These are phyloP conservation scores for Littorina saxatilis DNA, from an alignment of 1,140 invertebrate species.

Conservation along the genomic window DNA sequence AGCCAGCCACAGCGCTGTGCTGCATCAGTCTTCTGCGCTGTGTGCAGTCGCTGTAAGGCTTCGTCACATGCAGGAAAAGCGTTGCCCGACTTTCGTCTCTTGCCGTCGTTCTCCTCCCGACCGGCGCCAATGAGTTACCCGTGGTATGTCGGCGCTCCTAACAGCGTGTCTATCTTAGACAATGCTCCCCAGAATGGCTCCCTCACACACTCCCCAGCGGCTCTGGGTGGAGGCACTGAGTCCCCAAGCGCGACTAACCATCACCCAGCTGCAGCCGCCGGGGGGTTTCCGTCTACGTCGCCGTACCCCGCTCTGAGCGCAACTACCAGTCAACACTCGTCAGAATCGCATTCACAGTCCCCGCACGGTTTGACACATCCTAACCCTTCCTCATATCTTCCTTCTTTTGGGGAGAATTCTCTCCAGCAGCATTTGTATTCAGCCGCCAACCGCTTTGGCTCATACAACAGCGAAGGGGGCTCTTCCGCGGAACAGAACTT, in stretches of 20 bases:
- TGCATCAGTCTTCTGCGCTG: background rate
- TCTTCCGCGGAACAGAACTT: slow-evolving; percentile 27
- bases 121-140: slow-evolving; percentile 38
- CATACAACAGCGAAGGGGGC: slow-evolving; percentile 26
- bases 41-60: background rate
- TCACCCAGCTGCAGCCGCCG: slow-evolving; percentile 11
- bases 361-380: slow-evolving; percentile 18
- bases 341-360: slow-evolving; percentile 35
- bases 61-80: background rate
- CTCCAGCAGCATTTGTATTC: slow-evolving; percentile 39
- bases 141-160: slow-evolving; percentile 36
- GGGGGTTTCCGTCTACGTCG: slow-evolving; percentile 26
- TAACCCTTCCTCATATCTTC: slow-evolving; percentile 22
- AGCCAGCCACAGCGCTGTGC: background rate
- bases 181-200: slow-evolving; percentile 32
- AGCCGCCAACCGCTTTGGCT: slow-evolving; percentile 18
- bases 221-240: slow-evolving; percentile 26
- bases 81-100: background rate
- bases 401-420: slow-evolving; percentile 27
- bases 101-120: background rate
- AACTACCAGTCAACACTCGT: slow-evolving; percentile 26
- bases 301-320: slow-evolving; percentile 18
- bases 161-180: slow-evolving; percentile 23
- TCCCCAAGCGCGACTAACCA: slow-evolving; percentile 20
- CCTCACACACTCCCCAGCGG: slow-evolving; percentile 27